Evolutionary conservation across 2,888 invertebrate species (phyloP), one percentile per base, ranked within the genome.

Genomic region (Nasonovia ribisnigri): DNA sequence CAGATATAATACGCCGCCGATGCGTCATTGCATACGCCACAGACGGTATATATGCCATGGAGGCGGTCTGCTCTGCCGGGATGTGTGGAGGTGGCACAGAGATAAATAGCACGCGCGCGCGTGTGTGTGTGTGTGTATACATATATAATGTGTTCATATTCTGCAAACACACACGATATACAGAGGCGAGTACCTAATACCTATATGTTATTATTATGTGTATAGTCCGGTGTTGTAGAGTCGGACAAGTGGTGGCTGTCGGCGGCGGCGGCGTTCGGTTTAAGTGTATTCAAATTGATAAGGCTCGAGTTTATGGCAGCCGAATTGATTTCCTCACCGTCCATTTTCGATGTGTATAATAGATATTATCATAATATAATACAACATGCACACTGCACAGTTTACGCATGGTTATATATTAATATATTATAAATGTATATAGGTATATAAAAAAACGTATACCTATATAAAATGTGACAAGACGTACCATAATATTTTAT

Each of bases 11-110:
- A n/a, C 48, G 51, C 84, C 91, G n/a, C 29, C 86, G 57, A 86
- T 91, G 86, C 91, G 84, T 91, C 91, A 86, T 91, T 91, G 86
- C 36, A 89, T 77, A n/a, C 29, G 60, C 51, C 20, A n/a, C 24
- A 51, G 54, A n/a, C 20, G 42, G 77, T 51, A 36, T 20, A n/a
- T 29, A 29, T 29, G 89, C n/a, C n/a, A 54, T 57, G 57, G 43
- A 43, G 86, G 29, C n/a, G 86, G 86, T 29, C 29, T 43, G 46
- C 86, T 46, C 86, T 29, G 46, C 0, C 46, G 46, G 86, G 51
- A 42, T 54, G 51, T 36, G 36, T 42, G 29, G 10, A 89, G 57
- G 26, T 57, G 43, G 90, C n/a, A 46, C 42, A 84, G 86, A 84
- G 84, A 91, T 86, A 57, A 91, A 91, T 86, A 91, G 46, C 57